Evolutionary conservation across 2,113 vertebrate genomes (phyloP), one percentile per base, ranked within the genome.

Genomic region (Eudyptes chrysolophus): DNA sequence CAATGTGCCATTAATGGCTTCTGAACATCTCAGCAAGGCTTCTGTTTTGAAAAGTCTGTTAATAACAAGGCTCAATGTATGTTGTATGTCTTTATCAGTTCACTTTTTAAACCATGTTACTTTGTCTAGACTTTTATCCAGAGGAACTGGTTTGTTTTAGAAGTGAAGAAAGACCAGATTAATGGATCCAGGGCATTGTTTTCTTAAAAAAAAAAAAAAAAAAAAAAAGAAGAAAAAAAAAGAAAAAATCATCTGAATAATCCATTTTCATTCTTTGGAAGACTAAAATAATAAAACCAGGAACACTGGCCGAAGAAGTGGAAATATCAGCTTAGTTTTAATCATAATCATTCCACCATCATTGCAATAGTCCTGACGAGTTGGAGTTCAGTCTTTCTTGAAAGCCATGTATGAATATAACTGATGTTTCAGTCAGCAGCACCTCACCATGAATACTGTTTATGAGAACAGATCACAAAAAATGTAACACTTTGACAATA

Each of bases 231-330:
- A 26, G 38, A 87, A 44, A 10, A 9, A 44, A 15, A 26, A 24
- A 7, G 2, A 15, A 40, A 60, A 70, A 52, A 22, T 64, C 15
- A 36, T 94, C 94, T 96, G 90, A 32, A 30, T 46, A 94, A 92
- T 68, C n/a, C 72, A 94, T 97, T 97, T 96, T 78, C 77, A 72
- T 95, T 95, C 80, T 92, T 89, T 82, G 38, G 44, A 94, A 89
- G 61, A 48, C 86, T 77, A 46, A 72, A 76, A 89, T 89, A 95
- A 93, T 87, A 87, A 96, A 94, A 82, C 65, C 44, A 91, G 61
- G 57, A 87, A 54, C 34, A 17, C 49, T 92, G 92, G 83, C 92
- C 79, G 57, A 57, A 79, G 61, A 79, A 95, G 26, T 71, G 61
- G 84, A 95, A 97, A 94, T 76, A 82, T 15, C 61, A 76, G 49